Percentiles rank a stretch among this genome's conserved stretches.
Conservation (phyloP, 2,888 invertebrate species). For the Gastrophysa polygoni region DNA sequence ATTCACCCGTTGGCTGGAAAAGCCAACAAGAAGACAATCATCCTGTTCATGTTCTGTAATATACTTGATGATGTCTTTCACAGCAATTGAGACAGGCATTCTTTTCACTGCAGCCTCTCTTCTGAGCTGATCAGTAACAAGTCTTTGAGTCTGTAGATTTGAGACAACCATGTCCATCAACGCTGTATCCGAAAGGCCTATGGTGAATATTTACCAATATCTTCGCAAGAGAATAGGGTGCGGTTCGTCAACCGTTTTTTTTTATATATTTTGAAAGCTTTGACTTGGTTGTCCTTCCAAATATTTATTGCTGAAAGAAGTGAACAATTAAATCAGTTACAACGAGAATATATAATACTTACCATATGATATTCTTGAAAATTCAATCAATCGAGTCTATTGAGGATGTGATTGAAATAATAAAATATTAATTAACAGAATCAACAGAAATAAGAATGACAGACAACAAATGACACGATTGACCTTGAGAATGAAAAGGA, state of each 20-base stretch:
- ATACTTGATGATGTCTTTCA: constrained; percentile 89
- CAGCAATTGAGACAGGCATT: constrained; percentile 87
- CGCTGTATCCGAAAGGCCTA: constrained; percentile 88
- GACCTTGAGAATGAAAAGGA: no score
- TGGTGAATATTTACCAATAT: constrained; percentile 62
- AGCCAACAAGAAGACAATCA: constrained; percentile 91
- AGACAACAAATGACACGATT: no score
- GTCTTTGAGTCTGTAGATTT: constrained; percentile 91
- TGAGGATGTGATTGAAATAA: no score
- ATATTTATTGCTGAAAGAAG: not conserved
- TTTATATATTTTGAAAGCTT: not conserved
- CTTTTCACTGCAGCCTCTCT: constrained; percentile 89
- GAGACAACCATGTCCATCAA: constrained; percentile 94
- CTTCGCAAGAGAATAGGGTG: constrained; percentile 22
- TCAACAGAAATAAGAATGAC: no score
- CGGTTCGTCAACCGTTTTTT: constrained; percentile 21
- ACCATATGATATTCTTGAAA: no score
- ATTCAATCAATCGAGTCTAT: no score
- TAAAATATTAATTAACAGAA: no score
- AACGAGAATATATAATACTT: no score
- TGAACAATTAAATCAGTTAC: not conserved
- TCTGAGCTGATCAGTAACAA: constrained; percentile 90
- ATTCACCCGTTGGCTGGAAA: constrained; percentile 92
- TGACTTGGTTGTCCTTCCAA: not conserved
- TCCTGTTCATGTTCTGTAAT: constrained; percentile 91